Conservation (phyloP, 2,113 vertebrate species). For the Ptilonorhynchus violaceus region DNA sequence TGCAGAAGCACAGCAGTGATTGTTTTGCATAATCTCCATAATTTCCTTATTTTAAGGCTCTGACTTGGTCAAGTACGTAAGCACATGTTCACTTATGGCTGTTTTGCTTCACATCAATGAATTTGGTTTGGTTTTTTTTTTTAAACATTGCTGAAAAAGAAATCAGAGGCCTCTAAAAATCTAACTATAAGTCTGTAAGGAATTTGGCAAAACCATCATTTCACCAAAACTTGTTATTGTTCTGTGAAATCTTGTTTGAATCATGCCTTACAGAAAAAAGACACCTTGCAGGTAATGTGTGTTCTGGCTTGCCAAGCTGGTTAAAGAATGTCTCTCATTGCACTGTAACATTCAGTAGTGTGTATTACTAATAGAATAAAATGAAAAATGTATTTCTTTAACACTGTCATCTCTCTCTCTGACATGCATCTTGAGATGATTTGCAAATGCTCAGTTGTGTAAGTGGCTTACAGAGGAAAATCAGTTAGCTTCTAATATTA, state of each 20-base stretch:
- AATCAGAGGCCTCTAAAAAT: not conserved
- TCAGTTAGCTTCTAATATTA: constrained; percentile 67
- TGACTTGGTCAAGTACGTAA: not conserved
- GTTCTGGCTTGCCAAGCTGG: constrained; percentile 15
- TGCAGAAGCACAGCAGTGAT: not conserved
- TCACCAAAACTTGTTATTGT: not conserved
- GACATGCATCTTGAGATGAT: constrained; percentile 61
- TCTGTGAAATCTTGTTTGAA: not conserved
- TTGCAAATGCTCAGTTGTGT: constrained; percentile 53
- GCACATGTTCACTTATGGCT: not conserved
- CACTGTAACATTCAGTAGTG: constrained; percentile 11
- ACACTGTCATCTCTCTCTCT: constrained; percentile 53
- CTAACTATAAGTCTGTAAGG: not conserved
- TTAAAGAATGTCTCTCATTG: not conserved
- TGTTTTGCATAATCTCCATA: not conserved
- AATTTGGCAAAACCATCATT: not conserved
- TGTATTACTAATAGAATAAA: constrained; percentile 62
- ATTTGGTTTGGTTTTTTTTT: not conserved
- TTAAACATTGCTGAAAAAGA: not conserved
- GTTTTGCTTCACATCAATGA: not conserved
- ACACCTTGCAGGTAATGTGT: not conserved
- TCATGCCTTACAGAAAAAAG: not conserved
- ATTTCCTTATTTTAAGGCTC: not conserved
- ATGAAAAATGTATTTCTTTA: constrained; percentile 67
- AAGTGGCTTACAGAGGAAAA: constrained; percentile 60